Base-by-base conservation (phyloP, 2,113 vertebrate species). In the Monarcha castaneiventris region DNA sequence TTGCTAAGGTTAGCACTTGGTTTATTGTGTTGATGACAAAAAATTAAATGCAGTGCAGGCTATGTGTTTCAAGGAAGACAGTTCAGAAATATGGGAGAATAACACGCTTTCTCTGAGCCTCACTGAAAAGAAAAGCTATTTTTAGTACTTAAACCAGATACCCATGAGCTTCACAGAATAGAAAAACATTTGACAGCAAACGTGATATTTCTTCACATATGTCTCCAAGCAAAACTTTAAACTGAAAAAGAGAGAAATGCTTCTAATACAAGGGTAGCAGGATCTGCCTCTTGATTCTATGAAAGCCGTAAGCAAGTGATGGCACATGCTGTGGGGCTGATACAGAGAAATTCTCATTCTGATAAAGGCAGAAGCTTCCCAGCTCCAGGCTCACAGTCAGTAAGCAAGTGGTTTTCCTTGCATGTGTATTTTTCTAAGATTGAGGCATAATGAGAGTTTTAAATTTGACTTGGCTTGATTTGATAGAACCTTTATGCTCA, bases 151-250 rank as follows among this genome's bases (percentile, higher is more conserved):
- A 62, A 56, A 41, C 33, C 37, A 55, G 15, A 32, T 51, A 39
- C 16, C 15, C 12, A 18, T 41, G n/a, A 48, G 8, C 48, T 82
- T 52, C 17, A 32, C 19, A 68, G n/a, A n/a, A 49, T 43, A 64
- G 32, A 48, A 29, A 26, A 74, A 41, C 30, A 27, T 82, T 73
- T 77, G 75, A 39, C 66, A 77, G 41, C 27, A 63, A 86, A 54
- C 0, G 2, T 27, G 21, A 29, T 72, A 71, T 25, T 61, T 21
- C 41, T 39, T 33, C 39, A 46, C 2, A 0, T n/a, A 11, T 29
- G 10, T 51, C 64, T 62, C 41, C 25, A 59, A 59, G n/a, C 9
- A 44, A 78, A 78, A 78, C 23, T 46, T 67, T 23, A 44, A 54
- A 59, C 32, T 43, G 41, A 64, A 87, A 79, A 48, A 3, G 15